phyloP scores from a whole-genome alignment of 2,797 vertebrate species.

The Limosa lapponica region DNA sequence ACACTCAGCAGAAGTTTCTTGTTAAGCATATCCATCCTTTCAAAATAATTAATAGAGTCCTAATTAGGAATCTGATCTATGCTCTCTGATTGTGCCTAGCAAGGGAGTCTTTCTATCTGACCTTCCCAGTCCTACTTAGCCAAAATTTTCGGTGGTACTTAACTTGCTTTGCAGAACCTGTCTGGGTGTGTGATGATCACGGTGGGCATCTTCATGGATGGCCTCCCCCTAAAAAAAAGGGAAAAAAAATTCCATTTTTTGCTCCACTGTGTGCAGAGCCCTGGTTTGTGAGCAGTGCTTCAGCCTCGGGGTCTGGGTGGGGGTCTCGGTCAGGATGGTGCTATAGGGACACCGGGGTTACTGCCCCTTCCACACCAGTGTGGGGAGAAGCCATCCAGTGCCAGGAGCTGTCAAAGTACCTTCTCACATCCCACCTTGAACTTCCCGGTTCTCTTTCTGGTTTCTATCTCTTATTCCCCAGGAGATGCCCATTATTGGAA shows the following conservation, averaged over 20 bases:
- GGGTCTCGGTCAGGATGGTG: rapidly evolving
- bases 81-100: neutral
- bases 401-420: neutral
- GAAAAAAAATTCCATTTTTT: neutral
- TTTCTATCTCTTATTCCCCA: neutral
- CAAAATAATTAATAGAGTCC: neutral
- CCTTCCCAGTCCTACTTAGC: neutral
- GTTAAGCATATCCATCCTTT: conserved; percentile 3
- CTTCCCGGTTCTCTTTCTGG: neutral
- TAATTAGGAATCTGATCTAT: conserved; percentile 2
- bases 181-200: neutral
- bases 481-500: neutral
- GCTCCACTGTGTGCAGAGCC: neutral
- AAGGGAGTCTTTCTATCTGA: neutral
- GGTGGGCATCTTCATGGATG: neutral
- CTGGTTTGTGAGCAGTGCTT: neutral
- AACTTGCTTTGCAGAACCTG: neutral
- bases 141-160: neutral
- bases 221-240: neutral
- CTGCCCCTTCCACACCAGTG: neutral
- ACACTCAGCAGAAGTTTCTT: neutral
- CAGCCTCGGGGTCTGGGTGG: neutral
- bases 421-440: neutral
- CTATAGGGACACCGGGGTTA: rapidly evolving
- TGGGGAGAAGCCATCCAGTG: neutral